These are phyloP conservation scores for Macheiramphus alcinus DNA, from an alignment of 2,113 vertebrate genomes.

Conservation along the genomic window DNA sequence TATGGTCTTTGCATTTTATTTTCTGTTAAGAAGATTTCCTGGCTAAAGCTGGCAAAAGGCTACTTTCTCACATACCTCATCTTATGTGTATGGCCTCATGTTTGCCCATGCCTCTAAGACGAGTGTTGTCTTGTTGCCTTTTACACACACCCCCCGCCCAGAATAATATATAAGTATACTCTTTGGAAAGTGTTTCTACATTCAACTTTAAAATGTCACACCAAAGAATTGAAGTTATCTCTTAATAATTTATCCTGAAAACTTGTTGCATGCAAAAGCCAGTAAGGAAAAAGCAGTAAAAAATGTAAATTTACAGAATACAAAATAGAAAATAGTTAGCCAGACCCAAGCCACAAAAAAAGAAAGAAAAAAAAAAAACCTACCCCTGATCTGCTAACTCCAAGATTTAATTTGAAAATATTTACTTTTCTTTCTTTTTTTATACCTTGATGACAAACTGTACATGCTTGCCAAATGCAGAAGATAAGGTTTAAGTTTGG, in stretches of 20 bases:
- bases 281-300: neutral
- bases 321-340: neutral
- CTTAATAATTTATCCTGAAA: neutral
- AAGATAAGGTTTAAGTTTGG: neutral
- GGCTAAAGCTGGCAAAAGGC: neutral
- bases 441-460: neutral
- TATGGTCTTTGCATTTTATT: neutral
- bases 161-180: neutral
- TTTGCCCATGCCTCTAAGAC: neutral
- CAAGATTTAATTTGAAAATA: neutral
- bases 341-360: neutral
- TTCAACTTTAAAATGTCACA: neutral
- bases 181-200: neutral
- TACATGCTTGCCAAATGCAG: neutral
- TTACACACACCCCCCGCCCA: fast-evolving
- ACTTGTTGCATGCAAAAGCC: neutral
- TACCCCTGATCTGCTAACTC: neutral
- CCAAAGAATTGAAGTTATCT: neutral
- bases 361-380: too few relatives aligned
- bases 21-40: neutral
- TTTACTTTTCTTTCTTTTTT: neutral
- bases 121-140: neutral
- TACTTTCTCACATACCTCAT: neutral
- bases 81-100: neutral
- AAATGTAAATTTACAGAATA: neutral